These are phyloP conservation scores for Halocynthia aurantium DNA, from an alignment of 23 tunicate genomes.

Conservation along the genomic window DNA sequence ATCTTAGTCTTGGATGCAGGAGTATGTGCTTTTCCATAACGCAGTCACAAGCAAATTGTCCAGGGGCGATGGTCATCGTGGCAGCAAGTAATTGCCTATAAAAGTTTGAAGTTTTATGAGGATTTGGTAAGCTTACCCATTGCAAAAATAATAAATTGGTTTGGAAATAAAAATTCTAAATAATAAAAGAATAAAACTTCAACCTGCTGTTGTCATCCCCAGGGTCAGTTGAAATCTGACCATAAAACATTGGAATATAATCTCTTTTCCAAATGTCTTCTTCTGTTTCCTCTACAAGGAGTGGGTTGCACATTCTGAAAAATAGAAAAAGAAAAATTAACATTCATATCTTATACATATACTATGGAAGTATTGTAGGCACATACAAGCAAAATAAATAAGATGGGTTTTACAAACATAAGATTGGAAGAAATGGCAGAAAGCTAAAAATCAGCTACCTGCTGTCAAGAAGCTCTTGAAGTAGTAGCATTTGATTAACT, in stretches of 20 bases:
- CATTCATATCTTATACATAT: no score
- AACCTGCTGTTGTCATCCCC: constrained; percentile 18
- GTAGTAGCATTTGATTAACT: constrained; percentile 59
- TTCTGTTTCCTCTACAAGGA: constrained; percentile 80
- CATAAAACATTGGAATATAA: background rate
- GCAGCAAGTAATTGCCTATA: constrained; percentile 45
- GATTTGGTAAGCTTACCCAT: background rate
- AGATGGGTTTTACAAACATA: background rate
- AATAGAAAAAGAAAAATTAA: background rate
- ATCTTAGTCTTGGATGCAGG: constrained; percentile 56
- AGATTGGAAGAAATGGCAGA: background rate
- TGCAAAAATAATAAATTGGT: no score
- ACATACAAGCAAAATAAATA: background rate
- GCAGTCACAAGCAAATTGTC: constrained; percentile 73
- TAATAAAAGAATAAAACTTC: background rate
- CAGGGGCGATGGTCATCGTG: constrained; percentile 53
- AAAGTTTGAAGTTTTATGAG: background rate
- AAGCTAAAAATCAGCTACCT: background rate
- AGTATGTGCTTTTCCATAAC: constrained; percentile 33
- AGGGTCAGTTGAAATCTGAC: constrained; percentile 2
- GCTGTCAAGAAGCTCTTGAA: constrained; percentile 60
- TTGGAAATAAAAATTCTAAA: no score
- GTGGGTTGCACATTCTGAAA: constrained; percentile 37
- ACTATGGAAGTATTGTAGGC: no score
- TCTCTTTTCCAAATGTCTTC: constrained; percentile 79